Base-by-base conservation (phyloP, 2,888 invertebrate genomes). In the Mystacides longicornis region DNA sequence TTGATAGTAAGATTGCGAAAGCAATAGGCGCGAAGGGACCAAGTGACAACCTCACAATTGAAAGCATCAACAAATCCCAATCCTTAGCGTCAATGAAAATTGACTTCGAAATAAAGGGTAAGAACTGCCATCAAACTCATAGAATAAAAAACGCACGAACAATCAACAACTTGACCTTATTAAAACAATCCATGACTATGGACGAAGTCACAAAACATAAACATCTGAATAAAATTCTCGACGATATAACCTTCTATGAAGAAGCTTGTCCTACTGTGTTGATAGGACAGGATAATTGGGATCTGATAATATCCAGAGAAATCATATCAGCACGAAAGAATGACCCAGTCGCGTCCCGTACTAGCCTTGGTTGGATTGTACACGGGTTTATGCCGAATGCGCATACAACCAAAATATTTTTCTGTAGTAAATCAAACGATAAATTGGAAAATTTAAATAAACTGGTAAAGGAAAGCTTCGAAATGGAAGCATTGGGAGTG, bases 231-330 rank as follows among this genome's bases (percentile, higher is more conserved):
- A 5, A 43, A 5, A 16, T 43, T 14, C 5, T n/a, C 4, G 18
- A 43, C 16, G 18, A 43, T 14, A 5, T 43, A 11, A 5, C 43
- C 7, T 43, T 11, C 16, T 43, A 43, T 16, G 16, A 11, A 5
- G 43, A 43, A 7, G 43, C 43, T 5, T 5, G 18, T 5, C 43
- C 43, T 14, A 43, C 18, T 5, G 16, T 43, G 4, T 16, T 43
- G 16, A 43, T 43, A 43, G 43, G 43, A 43, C 43, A 43, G 16
- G 43, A 43, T n/a, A 43, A 43, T n/a, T 43, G 43, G 43, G 43
- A 43, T n/a, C 16, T 43, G 18, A 43, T 43, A 14, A n/a, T 43
- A 7, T 16, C 16, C 7, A 11, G 18, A 43, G 16, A 18, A 43
- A 11, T 43, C 7, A 5, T 11, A 5, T 11, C 4, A 7, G 43